These are phyloP conservation scores for Gisinianus flammeolus DNA, from an alignment of 2,888 invertebrate genomes.

Conservation along the genomic window DNA sequence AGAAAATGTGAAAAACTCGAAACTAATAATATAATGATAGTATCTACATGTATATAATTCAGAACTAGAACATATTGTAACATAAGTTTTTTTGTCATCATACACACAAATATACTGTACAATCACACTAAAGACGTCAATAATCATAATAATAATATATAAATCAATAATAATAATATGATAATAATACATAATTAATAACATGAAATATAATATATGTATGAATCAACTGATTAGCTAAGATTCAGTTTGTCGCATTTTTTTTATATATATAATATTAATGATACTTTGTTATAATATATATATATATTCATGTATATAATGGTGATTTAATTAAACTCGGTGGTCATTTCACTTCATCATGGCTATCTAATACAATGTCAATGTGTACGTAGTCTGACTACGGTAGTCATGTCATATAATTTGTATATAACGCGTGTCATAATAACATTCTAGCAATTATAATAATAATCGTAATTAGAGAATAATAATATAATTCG, in stretches of 20 bases:
- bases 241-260: conserved; percentile 11
- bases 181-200: conserved; percentile 17
- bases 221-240: conserved; percentile 27
- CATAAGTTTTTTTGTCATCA: conserved; percentile 17
- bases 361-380: conserved; percentile 27
- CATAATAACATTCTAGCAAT: conserved; percentile 21
- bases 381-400: too few relatives aligned
- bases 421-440: conserved; percentile 16
- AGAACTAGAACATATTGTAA: conserved; percentile 34
- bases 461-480: conserved; percentile 14
- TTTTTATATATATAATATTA: not conserved
- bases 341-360: conserved; percentile 45
- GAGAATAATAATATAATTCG: conserved; percentile 30
- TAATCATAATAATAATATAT: not conserved
- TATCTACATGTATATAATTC: not conserved
- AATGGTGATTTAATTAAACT: conserved; percentile 41
- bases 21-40: conserved; percentile 16
- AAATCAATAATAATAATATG: not conserved
- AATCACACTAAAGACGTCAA: conserved; percentile 30
- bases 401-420: conserved; percentile 12
- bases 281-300: conserved; percentile 15
- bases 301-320: conserved; percentile 24
- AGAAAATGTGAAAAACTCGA: conserved; percentile 38
- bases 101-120: conserved; percentile 18
- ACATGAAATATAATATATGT: conserved; percentile 6